A percentile compares a stretch with the other conserved stretches of the same genome.
Conservation (phyloP, 2,797 vertebrate genomes). For the Mionectes olivaceus region DNA sequence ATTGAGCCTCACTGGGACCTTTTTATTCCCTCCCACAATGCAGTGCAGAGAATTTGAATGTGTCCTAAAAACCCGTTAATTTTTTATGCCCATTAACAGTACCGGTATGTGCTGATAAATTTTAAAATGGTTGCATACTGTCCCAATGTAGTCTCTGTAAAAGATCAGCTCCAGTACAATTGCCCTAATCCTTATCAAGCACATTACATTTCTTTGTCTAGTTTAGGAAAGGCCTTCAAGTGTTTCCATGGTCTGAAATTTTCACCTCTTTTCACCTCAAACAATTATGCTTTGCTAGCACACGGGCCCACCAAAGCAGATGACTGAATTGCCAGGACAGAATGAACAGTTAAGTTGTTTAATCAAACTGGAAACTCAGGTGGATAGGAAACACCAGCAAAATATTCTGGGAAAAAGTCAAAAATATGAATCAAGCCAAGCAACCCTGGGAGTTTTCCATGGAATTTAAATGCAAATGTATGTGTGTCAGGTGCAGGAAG, state of each 20-base stretch:
- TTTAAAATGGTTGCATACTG: not conserved
- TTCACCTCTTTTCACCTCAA: not conserved
- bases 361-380: not conserved
- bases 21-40: not conserved
- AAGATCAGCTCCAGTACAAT: not conserved
- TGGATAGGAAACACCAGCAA: not conserved
- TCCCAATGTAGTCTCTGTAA: not conserved
- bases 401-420: not conserved
- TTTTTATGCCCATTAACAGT: not conserved
- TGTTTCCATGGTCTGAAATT: not conserved
- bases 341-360: not conserved
- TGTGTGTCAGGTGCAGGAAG: not conserved
- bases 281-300: not conserved
- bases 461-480: not conserved
- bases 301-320: not conserved
- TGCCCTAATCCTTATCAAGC: not conserved
- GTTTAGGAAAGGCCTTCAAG: not conserved
- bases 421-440: not conserved
- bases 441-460: not conserved
- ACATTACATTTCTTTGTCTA: not conserved
- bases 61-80: not conserved
- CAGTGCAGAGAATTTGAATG: not conserved
- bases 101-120: not conserved
- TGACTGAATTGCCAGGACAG: not conserved
- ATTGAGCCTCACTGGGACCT: not conserved